A percentile compares a stretch with the other conserved stretches of the same genome.
These are phyloP conservation scores for Phrynosoma blainvillii DNA, from an alignment of 2,113 vertebrate genomes.

Conservation along the genomic window DNA sequence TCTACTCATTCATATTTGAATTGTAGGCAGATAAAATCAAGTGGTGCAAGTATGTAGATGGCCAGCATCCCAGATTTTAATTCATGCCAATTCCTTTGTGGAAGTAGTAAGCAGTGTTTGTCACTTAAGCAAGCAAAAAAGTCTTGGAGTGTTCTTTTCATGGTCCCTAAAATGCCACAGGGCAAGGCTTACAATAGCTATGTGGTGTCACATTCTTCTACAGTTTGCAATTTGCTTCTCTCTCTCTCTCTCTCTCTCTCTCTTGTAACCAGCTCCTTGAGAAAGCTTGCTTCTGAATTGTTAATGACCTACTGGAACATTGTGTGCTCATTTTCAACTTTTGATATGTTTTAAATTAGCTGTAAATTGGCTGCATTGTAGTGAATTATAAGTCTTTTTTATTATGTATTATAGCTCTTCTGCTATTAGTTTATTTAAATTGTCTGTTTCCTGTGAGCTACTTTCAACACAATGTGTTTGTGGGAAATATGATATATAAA, in stretches of 20 bases:
- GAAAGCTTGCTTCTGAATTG: background rate
- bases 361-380: background rate
- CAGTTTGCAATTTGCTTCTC: constrained; percentile 16
- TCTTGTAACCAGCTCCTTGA: constrained; percentile 26
- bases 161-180: constrained; percentile 48
- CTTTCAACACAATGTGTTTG: background rate
- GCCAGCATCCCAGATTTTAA: background rate
- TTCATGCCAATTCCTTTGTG: background rate
- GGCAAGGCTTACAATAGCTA: constrained; percentile 51
- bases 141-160: constrained; percentile 16
- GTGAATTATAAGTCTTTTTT: background rate
- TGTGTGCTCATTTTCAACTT: background rate
- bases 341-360: background rate
- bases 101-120: background rate
- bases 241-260: accelerated
- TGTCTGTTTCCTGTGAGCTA: background rate
- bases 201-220: background rate
- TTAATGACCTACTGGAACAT: background rate
- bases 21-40: background rate
- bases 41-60: background rate
- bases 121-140: background rate
- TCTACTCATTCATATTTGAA: background rate
- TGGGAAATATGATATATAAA: background rate
- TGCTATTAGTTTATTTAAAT: background rate
- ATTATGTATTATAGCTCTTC: background rate